phyloP scores from a whole-genome alignment of 2,888 invertebrate species.

The Leptinotarsa haldemani region DNA sequence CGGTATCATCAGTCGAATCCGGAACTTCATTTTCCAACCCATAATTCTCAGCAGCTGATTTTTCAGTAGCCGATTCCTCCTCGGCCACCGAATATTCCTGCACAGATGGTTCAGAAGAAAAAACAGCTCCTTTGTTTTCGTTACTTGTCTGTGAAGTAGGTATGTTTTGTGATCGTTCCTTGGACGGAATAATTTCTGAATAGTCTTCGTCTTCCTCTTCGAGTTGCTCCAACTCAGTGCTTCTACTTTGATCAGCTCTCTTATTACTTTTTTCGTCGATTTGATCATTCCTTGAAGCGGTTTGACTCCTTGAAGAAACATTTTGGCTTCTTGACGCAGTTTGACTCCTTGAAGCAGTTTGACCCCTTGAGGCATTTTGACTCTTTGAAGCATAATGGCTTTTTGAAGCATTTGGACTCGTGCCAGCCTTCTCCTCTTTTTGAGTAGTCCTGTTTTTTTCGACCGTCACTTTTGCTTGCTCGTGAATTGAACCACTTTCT shows the following conservation, averaged over 20 bases:
- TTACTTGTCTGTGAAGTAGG: not conserved
- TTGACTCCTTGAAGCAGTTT: no score
- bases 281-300: not conserved
- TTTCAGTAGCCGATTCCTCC: not conserved
- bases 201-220: not conserved
- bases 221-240: not conserved
- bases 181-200: not conserved
- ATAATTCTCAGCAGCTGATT: constrained; percentile 20
- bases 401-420: not conserved
- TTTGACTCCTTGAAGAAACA: no score
- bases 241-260: not conserved
- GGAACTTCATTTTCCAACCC: constrained; percentile 15
- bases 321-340: no score
- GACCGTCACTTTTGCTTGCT: not conserved
- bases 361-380: no score
- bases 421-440: not conserved
- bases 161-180: not conserved
- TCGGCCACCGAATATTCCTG: constrained; percentile 5
- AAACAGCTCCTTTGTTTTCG: not conserved
- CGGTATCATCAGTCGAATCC: constrained; percentile 28
- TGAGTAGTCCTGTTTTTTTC: not conserved
- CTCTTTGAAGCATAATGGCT: no score
- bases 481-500: not conserved
- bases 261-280: not conserved
- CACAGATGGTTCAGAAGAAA: not conserved